These are phyloP conservation scores for Epirrhoe tristata DNA, from an alignment of 2,888 invertebrate genomes.

Conservation along the genomic window DNA sequence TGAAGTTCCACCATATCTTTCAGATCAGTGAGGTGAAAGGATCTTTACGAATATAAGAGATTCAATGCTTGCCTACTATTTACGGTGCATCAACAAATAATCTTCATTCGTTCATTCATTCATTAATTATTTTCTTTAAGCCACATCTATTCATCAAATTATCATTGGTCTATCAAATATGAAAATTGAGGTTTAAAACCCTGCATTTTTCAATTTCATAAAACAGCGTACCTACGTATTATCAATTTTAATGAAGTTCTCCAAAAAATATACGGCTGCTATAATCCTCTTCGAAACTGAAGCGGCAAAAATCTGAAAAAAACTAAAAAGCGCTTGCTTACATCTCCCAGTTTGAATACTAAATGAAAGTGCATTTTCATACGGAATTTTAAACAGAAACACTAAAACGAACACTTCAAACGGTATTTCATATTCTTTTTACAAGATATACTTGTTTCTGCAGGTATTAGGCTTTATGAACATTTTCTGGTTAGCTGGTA, in stretches of 20 bases:
- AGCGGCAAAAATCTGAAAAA: conserved; percentile 26
- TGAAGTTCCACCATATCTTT: too few species aligned
- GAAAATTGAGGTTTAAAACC: too few species aligned
- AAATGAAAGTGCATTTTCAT: conserved; percentile 56
- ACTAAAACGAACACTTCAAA: conserved; percentile 26
- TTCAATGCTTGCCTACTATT: too few species aligned
- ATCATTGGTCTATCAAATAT: neutral
- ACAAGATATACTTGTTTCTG: neutral
- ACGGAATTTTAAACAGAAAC: conserved; percentile 49
- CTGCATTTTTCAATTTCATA: neutral
- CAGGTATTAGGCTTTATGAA: neutral
- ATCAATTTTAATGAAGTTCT: conserved; percentile 13
- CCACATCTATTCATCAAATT: neutral
- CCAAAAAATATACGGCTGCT: conserved; percentile 7
- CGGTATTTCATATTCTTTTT: conserved; percentile 8
- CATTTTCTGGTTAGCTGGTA: neutral
- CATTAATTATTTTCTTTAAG: too few species aligned
- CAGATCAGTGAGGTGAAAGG: too few species aligned
- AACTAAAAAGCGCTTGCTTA: conserved; percentile 28
- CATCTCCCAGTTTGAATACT: conserved; percentile 51
- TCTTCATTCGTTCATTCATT: too few species aligned
- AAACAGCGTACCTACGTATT: neutral
- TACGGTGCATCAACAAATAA: too few species aligned
- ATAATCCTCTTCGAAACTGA: conserved; percentile 17
- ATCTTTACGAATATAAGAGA: too few species aligned